Evolutionary conservation across 2,797 vertebrate genomes (phyloP).

Genomic region (Anolis apletophallus): DNA sequence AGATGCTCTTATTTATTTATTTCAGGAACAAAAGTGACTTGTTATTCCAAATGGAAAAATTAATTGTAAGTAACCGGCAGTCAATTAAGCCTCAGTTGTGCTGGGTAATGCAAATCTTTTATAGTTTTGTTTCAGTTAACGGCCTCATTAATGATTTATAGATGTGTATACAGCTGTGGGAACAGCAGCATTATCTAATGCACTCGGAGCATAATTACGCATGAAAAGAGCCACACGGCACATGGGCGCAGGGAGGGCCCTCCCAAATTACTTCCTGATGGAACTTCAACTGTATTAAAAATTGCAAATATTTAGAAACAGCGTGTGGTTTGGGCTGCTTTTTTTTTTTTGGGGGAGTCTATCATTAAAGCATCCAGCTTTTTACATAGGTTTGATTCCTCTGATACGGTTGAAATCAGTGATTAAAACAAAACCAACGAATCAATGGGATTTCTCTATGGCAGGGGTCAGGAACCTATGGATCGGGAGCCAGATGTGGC

Average conservation of each 20-base stretch:
- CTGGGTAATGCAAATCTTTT: slow-evolving; percentile 81
- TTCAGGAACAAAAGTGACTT: slow-evolving; percentile 55
- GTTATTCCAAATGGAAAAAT: slow-evolving; percentile 82
- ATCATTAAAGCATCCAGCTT: slow-evolving; percentile 67
- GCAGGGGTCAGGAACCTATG: no score
- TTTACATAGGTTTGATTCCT: slow-evolving; percentile 61
- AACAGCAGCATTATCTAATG: slow-evolving; percentile 81
- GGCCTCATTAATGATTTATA: slow-evolving; percentile 86
- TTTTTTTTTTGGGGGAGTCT: neutral
- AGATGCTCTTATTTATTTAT: slow-evolving; percentile 41
- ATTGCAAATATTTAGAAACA: slow-evolving; percentile 72
- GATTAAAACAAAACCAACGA: no score
- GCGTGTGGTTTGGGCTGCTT: slow-evolving; percentile 31
- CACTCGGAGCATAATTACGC: slow-evolving; percentile 82
- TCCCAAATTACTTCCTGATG: slow-evolving; percentile 77
- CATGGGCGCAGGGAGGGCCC: slow-evolving; percentile 59
- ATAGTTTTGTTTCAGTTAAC: slow-evolving; percentile 84
- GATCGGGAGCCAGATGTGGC: no score
- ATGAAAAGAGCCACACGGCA: slow-evolving; percentile 76
- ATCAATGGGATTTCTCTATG: no score
- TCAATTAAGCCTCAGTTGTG: slow-evolving; percentile 80
- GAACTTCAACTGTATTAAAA: slow-evolving; percentile 77
- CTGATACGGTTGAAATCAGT: neutral
- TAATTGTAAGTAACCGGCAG: slow-evolving; percentile 84
- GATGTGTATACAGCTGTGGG: slow-evolving; percentile 81